Base-by-base conservation (phyloP, 2,888 invertebrate genomes). In the Pinctada fucata region DNA sequence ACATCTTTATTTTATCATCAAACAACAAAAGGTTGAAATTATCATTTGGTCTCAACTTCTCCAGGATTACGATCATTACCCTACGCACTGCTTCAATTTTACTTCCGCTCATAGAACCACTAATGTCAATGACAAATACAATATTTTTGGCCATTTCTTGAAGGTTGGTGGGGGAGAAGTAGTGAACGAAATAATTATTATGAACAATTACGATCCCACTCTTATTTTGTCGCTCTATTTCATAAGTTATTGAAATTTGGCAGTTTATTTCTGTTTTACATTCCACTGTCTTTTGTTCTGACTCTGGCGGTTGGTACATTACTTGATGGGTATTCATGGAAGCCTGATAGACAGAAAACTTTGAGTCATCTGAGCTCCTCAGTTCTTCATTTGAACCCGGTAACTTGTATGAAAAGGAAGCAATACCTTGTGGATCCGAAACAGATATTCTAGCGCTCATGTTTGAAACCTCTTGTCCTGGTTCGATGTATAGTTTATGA, bases 71-170 rank as follows among this genome's bases (percentile, higher is more conserved):
- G 81, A 93, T 92, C 95, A 96, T 95, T 48, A 96, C 95, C 77
- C 94, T 94, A 75, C 79, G 94, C 16, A 95, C 92, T 91, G 96
- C 95, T 47, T 93, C 91, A 66, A 96, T 94, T 92, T 95, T 95
- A 75, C 93, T 93, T 47, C 95, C 96, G 85, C 93, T 93, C 96
- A 96, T 96, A 75, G 95, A 96, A 10, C 96, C 95, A 63, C 95
- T 95, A 0, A 95, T 95, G 90, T 96, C 96, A 88, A 96, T 93
- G 48, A 96, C 95, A 90, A 96, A 96, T 10, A 96, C 94, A 2
- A 95, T 95, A 87, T 95, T 94, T 90, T 96, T 96, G 0, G 78
- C 71, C 45, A 88, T 66, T 1, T 79, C 68, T 4, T 75, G 58
- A 13, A 86, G 74, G 0, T 78, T 79, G 3, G 66, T 66, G 0